Conservation (phyloP, 2,113 vertebrate species). For the Phocoena sinus region DNA sequence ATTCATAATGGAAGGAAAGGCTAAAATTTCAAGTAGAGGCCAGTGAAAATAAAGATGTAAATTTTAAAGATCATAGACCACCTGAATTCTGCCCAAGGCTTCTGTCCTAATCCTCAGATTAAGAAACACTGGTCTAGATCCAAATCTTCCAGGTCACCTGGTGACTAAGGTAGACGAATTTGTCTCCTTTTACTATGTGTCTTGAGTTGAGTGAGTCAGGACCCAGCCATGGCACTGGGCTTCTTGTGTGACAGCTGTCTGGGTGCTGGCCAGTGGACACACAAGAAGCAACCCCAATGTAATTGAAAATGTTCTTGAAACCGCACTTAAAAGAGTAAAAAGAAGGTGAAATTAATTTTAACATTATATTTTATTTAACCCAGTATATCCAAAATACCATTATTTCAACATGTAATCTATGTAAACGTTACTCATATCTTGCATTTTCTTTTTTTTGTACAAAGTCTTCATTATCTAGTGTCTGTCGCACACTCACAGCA, state of each 20-base stretch:
- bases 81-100: background rate
- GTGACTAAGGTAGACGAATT: background rate
- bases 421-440: background rate
- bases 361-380: background rate
- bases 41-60: background rate
- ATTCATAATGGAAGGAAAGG: background rate
- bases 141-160: background rate
- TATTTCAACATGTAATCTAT: background rate
- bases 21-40: background rate
- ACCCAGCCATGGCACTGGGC: background rate
- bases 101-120: background rate
- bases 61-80: background rate
- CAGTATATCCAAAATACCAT: background rate
- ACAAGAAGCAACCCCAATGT: background rate
- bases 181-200: rapidly evolving
- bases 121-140: background rate
- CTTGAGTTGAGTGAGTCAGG: background rate
- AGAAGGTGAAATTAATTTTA: background rate
- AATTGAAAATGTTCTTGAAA: background rate
- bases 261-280: background rate
- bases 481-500: background rate
- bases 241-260: background rate
- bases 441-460: background rate
- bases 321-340: background rate
- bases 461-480: no score